Conservation (phyloP, 2,797 vertebrate genomes). For the Hippocampus kuda region DNA sequence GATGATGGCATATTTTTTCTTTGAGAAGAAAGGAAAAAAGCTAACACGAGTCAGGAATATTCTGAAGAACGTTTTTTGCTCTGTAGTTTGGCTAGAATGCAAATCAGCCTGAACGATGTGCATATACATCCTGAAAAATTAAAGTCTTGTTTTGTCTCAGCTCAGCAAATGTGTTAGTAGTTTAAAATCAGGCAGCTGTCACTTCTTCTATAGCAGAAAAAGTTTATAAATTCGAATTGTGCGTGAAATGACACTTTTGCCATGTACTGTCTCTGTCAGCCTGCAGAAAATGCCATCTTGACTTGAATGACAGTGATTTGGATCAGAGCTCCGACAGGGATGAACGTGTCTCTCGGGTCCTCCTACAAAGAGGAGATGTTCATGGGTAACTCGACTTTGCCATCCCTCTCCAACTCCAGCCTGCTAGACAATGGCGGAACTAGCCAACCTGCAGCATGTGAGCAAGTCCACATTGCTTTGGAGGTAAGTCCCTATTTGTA, state of each 20-base stretch:
- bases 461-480: slow-evolving; percentile 84
- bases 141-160: not conserved
- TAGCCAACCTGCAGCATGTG: slow-evolving; percentile 61
- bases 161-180: not conserved
- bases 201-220: not conserved
- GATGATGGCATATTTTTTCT: too few species aligned
- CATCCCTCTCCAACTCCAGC: slow-evolving; percentile 47
- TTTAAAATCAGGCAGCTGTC: not conserved
- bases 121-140: not conserved
- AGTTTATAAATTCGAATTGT: not conserved
- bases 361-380: slow-evolving; percentile 31
- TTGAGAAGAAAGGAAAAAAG: too few species aligned
- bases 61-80: too few species aligned
- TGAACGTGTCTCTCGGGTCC: slow-evolving; percentile 47
- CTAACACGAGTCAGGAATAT: too few species aligned
- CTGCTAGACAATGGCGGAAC: slow-evolving; percentile 33
- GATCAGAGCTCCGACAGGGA: slow-evolving; percentile 29
- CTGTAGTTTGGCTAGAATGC: too few species aligned
- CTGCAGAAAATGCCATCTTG: slow-evolving; percentile 22
- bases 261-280: slow-evolving; percentile 16
- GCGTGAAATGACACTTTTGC: not conserved
- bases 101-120: not conserved
- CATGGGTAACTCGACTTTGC: slow-evolving; percentile 44
- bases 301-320: slow-evolving; percentile 26
- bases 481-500: slow-evolving; percentile 64